A percentile compares a stretch with the other conserved stretches of the same genome.
These are phyloP conservation scores for Mohoua ochrocephala DNA, from an alignment of 2,113 vertebrate species.

Conservation along the genomic window DNA sequence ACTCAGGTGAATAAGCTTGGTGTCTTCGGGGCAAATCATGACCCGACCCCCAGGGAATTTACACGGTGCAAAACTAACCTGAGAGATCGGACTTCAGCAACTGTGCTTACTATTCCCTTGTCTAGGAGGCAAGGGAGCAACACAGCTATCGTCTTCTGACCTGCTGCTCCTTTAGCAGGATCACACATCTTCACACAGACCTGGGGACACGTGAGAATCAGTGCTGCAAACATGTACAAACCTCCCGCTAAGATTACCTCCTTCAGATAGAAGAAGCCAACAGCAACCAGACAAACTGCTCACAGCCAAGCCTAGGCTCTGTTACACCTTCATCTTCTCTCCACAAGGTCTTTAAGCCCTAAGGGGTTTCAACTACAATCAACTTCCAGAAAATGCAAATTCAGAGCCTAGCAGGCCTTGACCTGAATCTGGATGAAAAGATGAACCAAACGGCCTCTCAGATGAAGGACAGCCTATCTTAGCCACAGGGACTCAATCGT, in stretches of 20 bases:
- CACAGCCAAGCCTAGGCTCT: background rate
- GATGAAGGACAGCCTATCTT: background rate
- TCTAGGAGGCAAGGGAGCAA: slow-evolving; percentile 93
- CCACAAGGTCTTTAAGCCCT: background rate
- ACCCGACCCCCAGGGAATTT: accelerated
- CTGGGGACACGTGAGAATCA: slow-evolving; percentile 66
- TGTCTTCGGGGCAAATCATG: background rate
- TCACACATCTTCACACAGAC: slow-evolving; percentile 96
- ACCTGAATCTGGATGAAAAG: background rate
- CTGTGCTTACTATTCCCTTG: slow-evolving; percentile 92
- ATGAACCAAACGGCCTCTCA: background rate
- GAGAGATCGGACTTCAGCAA: slow-evolving; percentile 91
- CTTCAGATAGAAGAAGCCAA: background rate
- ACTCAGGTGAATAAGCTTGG: background rate
- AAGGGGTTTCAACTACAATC: background rate
- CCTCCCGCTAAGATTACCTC: background rate
- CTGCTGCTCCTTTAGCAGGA: slow-evolving; percentile 82
- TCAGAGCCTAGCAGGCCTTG: background rate
- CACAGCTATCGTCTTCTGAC: slow-evolving; percentile 86
- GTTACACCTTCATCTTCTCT: background rate
- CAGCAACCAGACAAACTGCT: background rate
- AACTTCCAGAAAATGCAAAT: background rate
- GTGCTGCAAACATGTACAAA: background rate
- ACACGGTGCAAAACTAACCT: slow-evolving; percentile 73
- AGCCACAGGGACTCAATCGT: background rate